A percentile compares a stretch with the other conserved stretches of the same genome.
These are phyloP conservation scores for Nasonia longicornis DNA, from an alignment of 1,140 invertebrate genomes.

Conservation along the genomic window DNA sequence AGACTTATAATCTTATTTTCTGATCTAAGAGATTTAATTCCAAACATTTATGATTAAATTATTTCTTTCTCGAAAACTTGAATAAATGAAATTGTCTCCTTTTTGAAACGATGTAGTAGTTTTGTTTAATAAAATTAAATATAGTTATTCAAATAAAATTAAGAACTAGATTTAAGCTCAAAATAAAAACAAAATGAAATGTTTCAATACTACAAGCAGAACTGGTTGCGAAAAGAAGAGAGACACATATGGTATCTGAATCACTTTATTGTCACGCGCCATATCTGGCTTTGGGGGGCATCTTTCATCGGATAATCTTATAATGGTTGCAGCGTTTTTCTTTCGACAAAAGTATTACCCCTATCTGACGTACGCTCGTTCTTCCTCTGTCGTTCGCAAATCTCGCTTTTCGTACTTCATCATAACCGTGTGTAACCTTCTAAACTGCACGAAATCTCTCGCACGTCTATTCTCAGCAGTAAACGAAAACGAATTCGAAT, in stretches of 20 bases:
- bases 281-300: slow-evolving; percentile 66
- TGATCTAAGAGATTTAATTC: too few species aligned
- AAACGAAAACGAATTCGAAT: slow-evolving; percentile 50
- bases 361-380: slow-evolving; percentile 33
- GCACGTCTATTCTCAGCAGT: slow-evolving; percentile 1
- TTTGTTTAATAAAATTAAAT: too few species aligned
- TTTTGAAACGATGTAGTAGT: background rate
- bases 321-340: slow-evolving; percentile 62
- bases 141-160: background rate
- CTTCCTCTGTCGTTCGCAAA: background rate
- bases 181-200: background rate
- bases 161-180: background rate
- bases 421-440: slow-evolving; percentile 2
- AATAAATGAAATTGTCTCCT: background rate
- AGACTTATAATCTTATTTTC: too few species aligned
- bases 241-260: slow-evolving; percentile 51
- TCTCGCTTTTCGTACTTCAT: slow-evolving; percentile 43
- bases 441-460: background rate
- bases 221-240: background rate
- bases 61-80: too few species aligned
- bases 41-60: too few species aligned
- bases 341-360: slow-evolving; percentile 36
- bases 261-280: slow-evolving; percentile 69
- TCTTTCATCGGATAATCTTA: slow-evolving; percentile 67
- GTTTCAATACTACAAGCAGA: background rate